phyloP scores from a whole-genome alignment of 64 coral and sea anemone genomes.

The Orbicella faveolata region DNA sequence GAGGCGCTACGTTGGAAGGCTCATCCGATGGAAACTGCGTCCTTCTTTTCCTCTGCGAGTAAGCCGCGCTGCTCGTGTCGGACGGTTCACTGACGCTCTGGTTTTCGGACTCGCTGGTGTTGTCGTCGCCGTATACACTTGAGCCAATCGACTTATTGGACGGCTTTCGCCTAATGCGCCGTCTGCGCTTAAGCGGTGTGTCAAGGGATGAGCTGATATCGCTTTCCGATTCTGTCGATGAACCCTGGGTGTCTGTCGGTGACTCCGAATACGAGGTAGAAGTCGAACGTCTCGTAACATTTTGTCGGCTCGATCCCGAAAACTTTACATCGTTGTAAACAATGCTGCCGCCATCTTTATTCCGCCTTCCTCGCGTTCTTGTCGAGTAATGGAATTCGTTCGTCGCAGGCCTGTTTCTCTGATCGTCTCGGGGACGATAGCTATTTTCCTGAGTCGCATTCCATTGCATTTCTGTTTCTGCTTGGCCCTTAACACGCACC shows the following conservation, averaged over 20 bases:
- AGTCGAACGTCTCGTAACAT: constrained; percentile 39
- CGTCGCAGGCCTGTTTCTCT: constrained; percentile 48
- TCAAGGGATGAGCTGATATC: constrained; percentile 47
- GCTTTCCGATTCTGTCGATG: constrained; percentile 83
- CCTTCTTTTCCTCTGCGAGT: constrained; percentile 16
- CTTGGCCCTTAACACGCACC: constrained; percentile 79
- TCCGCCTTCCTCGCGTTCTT: constrained; percentile 2
- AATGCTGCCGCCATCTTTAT: constrained; percentile 38
- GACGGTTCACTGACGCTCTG: constrained; percentile 65
- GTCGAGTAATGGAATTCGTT: constrained; percentile 16
- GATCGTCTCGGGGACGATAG: constrained; percentile 74
- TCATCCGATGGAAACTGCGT: constrained; percentile 9
- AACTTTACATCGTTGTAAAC: constrained; percentile 36
- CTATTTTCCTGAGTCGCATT: constrained; percentile 84
- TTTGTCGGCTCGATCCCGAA: constrained; percentile 16
- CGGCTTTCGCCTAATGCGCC: constrained; percentile 83
- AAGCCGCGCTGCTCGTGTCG: constrained; percentile 30
- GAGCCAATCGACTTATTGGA: constrained; percentile 93
- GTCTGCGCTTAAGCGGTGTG: constrained; percentile 82
- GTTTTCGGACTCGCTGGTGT: constrained; percentile 85
- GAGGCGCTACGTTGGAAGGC: background rate
- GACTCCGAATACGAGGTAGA: constrained; percentile 13
- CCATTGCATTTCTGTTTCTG: constrained; percentile 92
- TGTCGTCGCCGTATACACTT: constrained; percentile 90
- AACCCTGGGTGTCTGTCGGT: constrained; percentile 30